These are phyloP conservation scores for Crotalus tigris DNA, from an alignment of 2,113 vertebrate species.

Conservation along the genomic window DNA sequence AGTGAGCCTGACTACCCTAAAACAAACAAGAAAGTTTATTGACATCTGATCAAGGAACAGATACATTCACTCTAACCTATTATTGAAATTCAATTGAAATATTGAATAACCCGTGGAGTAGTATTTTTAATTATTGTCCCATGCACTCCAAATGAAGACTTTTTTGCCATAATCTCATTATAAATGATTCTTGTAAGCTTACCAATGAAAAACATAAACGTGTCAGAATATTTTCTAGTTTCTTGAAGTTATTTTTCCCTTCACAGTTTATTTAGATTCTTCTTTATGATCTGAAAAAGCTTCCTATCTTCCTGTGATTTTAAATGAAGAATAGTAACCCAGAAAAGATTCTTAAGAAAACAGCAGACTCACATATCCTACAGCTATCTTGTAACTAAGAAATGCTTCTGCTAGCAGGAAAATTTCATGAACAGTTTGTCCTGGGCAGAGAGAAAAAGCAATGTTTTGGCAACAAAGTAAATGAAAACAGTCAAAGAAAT, in stretches of 20 bases:
- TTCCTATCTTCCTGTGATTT: background rate
- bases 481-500: background rate
- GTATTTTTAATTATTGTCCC: background rate
- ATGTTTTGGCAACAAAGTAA: background rate
- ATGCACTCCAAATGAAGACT: background rate
- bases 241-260: background rate
- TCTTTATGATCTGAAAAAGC: background rate
- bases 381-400: background rate
- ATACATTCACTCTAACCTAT: background rate
- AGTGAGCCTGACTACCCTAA: background rate
- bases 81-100: background rate
- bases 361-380: background rate
- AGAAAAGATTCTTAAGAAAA: background rate
- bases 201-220: background rate
- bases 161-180: background rate
- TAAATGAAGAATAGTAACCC: background rate
- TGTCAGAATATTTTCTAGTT: background rate
- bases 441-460: background rate
- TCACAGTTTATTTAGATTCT: background rate
- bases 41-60: background rate
- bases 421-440: background rate
- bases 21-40: background rate
- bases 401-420: background rate
- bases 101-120: background rate
- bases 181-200: background rate